phyloP scores from a whole-genome alignment of 2,113 vertebrate genomes.

The Thinocorus orbignyianus region DNA sequence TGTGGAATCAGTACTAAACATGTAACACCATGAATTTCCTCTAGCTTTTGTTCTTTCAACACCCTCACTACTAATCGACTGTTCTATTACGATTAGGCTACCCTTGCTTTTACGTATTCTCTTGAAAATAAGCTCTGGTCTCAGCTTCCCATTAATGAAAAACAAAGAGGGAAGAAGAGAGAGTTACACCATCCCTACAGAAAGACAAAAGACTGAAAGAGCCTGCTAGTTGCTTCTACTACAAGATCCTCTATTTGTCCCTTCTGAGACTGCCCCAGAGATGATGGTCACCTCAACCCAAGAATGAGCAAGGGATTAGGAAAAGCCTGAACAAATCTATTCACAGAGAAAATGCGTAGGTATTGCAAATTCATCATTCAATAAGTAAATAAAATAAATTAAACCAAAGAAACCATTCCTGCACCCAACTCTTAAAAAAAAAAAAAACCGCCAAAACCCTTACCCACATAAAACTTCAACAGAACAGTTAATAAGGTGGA shows the following conservation, averaged over 20 bases:
- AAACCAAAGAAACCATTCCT: not conserved
- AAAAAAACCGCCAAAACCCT: not conserved
- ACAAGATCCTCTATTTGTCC: not conserved
- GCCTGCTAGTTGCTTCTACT: not conserved
- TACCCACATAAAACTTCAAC: not conserved
- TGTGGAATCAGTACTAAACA: not conserved
- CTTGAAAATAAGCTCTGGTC: not conserved
- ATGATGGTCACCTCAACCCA: not conserved
- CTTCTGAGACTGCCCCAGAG: not conserved
- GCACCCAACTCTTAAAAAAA: not conserved
- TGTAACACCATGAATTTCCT: not conserved
- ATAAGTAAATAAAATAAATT: not conserved
- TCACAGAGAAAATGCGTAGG: not conserved
- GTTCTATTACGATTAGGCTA: not conserved
- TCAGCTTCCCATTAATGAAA: not conserved
- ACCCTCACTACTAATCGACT: not conserved
- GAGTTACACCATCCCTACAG: not conserved
- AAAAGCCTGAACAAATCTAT: not conserved
- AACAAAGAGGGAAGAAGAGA: not conserved
- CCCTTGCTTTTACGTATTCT: not conserved
- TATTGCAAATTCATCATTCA: not conserved
- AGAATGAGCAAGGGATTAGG: not conserved
- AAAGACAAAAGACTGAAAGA: not conserved
- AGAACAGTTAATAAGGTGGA: accelerated
- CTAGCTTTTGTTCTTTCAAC: not conserved